Base-by-base conservation (phyloP, 2,888 invertebrate species). In the Argyra leucocephala region DNA sequence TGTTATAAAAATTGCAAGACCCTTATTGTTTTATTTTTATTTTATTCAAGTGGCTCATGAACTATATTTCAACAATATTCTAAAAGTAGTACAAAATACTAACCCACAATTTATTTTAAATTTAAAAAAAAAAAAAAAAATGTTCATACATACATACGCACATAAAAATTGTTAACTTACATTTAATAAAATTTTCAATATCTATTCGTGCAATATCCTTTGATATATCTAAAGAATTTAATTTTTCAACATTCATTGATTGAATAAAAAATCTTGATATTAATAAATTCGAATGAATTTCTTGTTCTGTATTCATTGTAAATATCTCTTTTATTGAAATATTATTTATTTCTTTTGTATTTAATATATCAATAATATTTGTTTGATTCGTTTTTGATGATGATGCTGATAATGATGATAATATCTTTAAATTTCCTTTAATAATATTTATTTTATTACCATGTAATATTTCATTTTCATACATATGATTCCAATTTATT, bases 141-240 rank as follows among this genome's bases (percentile, higher is more conserved):
- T n/a, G n/a, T n/a, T n/a, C n/a, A n/a, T n/a, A n/a, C n/a, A n/a
- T n/a, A n/a, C n/a, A n/a, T n/a, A n/a, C n/a, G n/a, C n/a, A n/a
- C n/a, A n/a, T n/a, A n/a, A n/a, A n/a, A n/a, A n/a, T n/a, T n/a
- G n/a, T n/a, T n/a, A 6, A 71, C 71, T 71, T 67, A 76, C 76
- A 70, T 64, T 74, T 71, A 3, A 78, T 72, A 23, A 72, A 62
- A 18, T 71, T 71, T 10, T 74, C 68, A n/a, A 62, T 57, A 2
- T 73, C 74, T 24, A 73, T 73, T 22, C 73, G 73, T 0, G 76
- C 76, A n/a, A 78, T 69, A 31, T 78, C 77, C 3, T 73, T 66
- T 31, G 69, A 73, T 69, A 78, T 76, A 66, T 75, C 69, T 5
- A 78, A 66, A 1, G 72, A 75, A 68, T 78, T 78, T 1, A 78